Conservation (phyloP, 2,797 vertebrate genomes). For the Enteromius radiatus region DNA sequence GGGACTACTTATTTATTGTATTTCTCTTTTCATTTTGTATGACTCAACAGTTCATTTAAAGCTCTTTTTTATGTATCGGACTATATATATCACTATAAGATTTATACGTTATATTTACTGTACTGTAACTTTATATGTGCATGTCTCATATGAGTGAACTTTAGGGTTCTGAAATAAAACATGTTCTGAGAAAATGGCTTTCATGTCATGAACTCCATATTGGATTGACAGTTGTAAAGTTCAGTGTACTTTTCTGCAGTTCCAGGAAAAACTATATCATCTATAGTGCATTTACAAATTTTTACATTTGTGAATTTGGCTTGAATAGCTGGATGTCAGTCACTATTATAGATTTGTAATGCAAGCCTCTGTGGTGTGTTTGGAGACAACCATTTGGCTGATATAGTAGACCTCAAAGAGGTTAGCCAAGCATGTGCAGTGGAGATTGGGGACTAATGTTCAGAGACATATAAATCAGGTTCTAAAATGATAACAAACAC, state of each 20-base stretch:
- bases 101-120: background rate
- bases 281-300: background rate
- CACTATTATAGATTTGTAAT: background rate
- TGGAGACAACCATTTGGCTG: conserved; percentile 15
- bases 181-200: background rate
- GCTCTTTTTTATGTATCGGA: conserved; percentile 17
- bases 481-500: conserved; percentile 6
- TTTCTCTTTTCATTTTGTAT: conserved; percentile 48
- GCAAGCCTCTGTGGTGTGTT: conserved; percentile 10
- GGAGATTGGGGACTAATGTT: conserved; percentile 1
- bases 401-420: background rate
- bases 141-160: conserved; percentile 20
- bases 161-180: conserved; percentile 1
- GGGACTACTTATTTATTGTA: conserved; percentile 58
- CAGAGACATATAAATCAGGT: conserved; percentile 39
- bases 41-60: conserved; percentile 23
- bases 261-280: background rate
- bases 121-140: conserved; percentile 21
- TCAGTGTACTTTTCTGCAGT: background rate
- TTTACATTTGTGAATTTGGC: background rate
- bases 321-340: background rate
- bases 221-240: background rate
- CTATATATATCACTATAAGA: background rate
- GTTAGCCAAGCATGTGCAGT: conserved; percentile 46
- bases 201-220: background rate